A percentile compares a stretch with the other conserved stretches of the same genome.
Conservation (phyloP, 2,888 invertebrate species). For the Mylabris sibirica region DNA sequence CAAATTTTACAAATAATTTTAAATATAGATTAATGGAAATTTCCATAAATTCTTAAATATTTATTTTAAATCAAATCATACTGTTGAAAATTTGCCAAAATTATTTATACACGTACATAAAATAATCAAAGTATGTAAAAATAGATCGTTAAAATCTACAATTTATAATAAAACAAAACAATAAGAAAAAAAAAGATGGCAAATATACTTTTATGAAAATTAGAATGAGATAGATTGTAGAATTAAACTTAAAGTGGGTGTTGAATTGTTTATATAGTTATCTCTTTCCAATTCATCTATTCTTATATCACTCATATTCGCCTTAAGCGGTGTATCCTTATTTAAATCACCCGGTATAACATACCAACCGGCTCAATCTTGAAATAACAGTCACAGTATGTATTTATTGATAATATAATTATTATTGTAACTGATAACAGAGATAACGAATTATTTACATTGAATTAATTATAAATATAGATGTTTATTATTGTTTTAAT, state of each 20-base stretch:
- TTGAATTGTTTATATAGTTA: neutral
- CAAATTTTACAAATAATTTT: neutral
- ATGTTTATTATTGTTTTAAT: neutral
- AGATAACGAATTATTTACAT: neutral
- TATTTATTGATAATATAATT: neutral
- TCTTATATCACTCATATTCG: neutral
- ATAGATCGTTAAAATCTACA: neutral
- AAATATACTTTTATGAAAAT: neutral
- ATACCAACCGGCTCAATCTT: neutral
- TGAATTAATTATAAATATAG: neutral
- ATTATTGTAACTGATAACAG: neutral
- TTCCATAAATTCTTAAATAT: neutral
- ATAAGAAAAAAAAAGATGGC: neutral
- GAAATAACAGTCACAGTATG: neutral
- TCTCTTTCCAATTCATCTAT: neutral
- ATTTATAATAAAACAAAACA: too few relatives aligned
- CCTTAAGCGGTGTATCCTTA: neutral
- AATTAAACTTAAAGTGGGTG: neutral
- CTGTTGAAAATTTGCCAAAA: neutral
- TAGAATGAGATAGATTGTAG: neutral
- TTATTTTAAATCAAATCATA: neutral
- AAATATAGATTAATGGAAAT: neutral
- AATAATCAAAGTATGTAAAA: neutral
- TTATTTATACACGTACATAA: neutral
- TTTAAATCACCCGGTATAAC: neutral